These are phyloP conservation scores for Lagopus muta DNA, from an alignment of 2,113 vertebrate genomes.

Conservation along the genomic window DNA sequence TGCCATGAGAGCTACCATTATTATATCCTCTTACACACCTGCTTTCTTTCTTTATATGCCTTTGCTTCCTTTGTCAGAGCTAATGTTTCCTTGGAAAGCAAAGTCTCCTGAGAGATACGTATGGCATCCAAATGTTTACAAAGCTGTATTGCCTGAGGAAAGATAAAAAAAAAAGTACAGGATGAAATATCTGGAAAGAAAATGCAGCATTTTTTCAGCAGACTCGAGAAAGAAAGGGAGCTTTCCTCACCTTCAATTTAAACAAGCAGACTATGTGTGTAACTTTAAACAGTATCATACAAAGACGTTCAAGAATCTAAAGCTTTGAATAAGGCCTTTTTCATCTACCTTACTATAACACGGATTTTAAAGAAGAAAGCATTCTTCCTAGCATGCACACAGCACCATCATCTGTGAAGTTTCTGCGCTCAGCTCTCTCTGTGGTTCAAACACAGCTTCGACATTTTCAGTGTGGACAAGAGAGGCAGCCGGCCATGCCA, in stretches of 20 bases:
- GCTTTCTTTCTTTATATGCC: slow-evolving; percentile 12
- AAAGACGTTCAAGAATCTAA: background rate
- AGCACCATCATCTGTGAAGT: background rate
- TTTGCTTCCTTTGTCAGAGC: background rate
- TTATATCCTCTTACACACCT: slow-evolving; percentile 69
- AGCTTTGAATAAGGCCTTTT: background rate
- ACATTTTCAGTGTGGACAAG: background rate
- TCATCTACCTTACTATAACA: background rate
- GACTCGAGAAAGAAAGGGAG: background rate
- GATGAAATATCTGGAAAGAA: slow-evolving; percentile 3
- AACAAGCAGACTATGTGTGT: background rate
- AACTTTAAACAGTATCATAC: background rate
- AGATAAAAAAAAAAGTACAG: background rate
- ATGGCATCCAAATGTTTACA: slow-evolving; percentile 76
- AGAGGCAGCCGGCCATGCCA: background rate
- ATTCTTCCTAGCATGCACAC: background rate
- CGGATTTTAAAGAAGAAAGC: background rate
- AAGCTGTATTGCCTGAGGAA: slow-evolving; percentile 81
- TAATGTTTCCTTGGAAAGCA: slow-evolving; percentile 62
- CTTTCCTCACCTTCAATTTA: background rate
- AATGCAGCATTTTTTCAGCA: slow-evolving; percentile 41
- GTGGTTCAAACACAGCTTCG: background rate
- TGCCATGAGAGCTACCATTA: background rate
- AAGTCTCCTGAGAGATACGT: slow-evolving; percentile 67
- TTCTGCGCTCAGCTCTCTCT: background rate